Evolutionary conservation across 2,113 vertebrate species (phyloP), one percentile per base, ranked within the genome.

Genomic region (Genyomyrus donnyi): DNA sequence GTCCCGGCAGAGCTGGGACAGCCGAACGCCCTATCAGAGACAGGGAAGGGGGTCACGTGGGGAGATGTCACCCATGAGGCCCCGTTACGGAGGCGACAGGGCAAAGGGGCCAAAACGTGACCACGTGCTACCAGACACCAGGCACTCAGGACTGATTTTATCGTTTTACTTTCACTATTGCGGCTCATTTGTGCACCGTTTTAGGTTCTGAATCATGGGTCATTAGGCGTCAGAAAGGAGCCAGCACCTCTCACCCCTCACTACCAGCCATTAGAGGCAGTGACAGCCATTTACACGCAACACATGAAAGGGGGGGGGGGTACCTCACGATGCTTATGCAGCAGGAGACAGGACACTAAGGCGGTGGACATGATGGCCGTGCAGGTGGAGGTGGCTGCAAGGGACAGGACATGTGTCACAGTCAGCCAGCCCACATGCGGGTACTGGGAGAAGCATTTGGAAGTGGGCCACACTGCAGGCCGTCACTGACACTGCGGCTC

Each of bases 241-340:
- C 39, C 80, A 85, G 89, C 39, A n/a, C 49, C 80, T 35, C 39
- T 2, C 35, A 83, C 31, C 48, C 52, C 4, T 35, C 42, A 9
- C 19, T 46, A 17, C 35, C 31, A 1, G 31, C 10, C 3, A 85
- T 84, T 46, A 84, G 7, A 19, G n/a, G 56, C 45, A 74, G 21
- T 6, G 21, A 19, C 46, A 3, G 10, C n/a, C 27, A 31, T 27
- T 11, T 8, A 58, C 35, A 74, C 6, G 6, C 27, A 21, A 35
- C 27, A 27, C 45, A 21, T 3, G 6, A 5, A 21, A 17, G 27
- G 6, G 62, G 90, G 27, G 90, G 89, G 24, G n/a, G 50, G 11
- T 95, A 98, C 98, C 96, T 96, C 93, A 42, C 3, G 93, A 92
- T 97, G 96, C 90, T 93, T 96, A 93, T 97, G 94, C 35, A 99